Evolutionary conservation across 2,797 vertebrate species (phyloP), one percentile per base, ranked within the genome.

Genomic region (Orientallactaga sibirica): DNA sequence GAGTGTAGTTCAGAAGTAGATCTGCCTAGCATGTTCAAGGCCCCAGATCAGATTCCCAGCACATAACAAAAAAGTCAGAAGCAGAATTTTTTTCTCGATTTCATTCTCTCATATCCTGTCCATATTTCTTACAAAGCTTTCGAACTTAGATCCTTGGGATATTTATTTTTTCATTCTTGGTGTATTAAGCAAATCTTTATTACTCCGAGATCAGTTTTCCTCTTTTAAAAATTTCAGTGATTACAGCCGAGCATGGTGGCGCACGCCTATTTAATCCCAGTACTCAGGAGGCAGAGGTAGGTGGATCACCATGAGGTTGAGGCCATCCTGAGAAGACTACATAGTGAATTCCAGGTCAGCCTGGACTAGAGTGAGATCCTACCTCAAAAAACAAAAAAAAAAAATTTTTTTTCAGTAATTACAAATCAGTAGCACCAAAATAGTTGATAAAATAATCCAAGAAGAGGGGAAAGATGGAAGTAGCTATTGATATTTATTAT

Each of bases 91-190:
- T 90, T 68, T 71, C 55, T 55, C 74, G 37, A 2, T 80, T 85
- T 92, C 61, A 80, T 79, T 86, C 55, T n/a, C 14, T 62, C n/a
- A 71, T 37, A 86, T 80, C 22, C 66, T 90, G 24, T 92, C 76
- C 9, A 68, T 33, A 58, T 62, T 92, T 83, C 58, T 77, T 80
- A 86, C 7, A 92, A 87, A 86, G 8, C 41, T 85, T 81, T 76
- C 77, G 73, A 55, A 75, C 58, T 58, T 75, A 88, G 52, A 79
- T 75, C 66, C 67, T 73, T 68, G 24, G 6, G 55, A 55, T 55
- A 27, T 71, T 93, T 90, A 74, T 70, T 70, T 93, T 95, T 93
- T 93, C 41, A 73, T 86, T 76, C 15, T 93, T 71, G 58, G 41
- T 41, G 55, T 88, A 25, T n/a, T 94, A 66, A 61, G 62, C 62